Evolutionary conservation across 2,113 vertebrate genomes (phyloP).

Genomic region (Nannobrachium achirus): DNA sequence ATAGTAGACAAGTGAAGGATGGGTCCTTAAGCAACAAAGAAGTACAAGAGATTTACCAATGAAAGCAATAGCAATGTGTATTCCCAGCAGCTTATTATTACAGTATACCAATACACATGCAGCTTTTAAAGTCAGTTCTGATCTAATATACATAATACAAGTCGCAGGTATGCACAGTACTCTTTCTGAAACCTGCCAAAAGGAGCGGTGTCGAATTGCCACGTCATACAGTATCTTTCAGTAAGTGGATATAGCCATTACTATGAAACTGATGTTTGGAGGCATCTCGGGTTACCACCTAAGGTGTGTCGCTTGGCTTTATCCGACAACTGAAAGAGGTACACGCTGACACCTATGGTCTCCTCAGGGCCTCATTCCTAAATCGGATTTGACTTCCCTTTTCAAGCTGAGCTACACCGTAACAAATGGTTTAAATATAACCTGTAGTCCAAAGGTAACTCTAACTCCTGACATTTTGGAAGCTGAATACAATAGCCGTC

Average conservation of each 20-base stretch:
- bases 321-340: slow-evolving; percentile 24
- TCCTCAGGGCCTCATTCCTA: slow-evolving; percentile 22
- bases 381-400: slow-evolving; percentile 33
- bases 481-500: slow-evolving; percentile 11
- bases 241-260: slow-evolving; percentile 21
- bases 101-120: not conserved
- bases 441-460: slow-evolving; percentile 22
- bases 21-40: too few species aligned
- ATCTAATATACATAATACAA: too few species aligned
- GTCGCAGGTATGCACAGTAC: too few species aligned
- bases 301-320: slow-evolving; percentile 13
- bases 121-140: not conserved
- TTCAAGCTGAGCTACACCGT: slow-evolving; percentile 11
- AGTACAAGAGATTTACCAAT: too few species aligned
- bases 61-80: too few species aligned
- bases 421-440: slow-evolving; percentile 22
- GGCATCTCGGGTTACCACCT: slow-evolving; percentile 35
- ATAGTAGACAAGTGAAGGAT: too few species aligned
- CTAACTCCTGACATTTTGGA: slow-evolving; percentile 15
- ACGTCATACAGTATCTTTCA: not conserved
- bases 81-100: not conserved
- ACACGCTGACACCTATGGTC: slow-evolving; percentile 43
- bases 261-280: slow-evolving; percentile 32
- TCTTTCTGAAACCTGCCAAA: not conserved
- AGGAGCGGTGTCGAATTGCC: slow-evolving; percentile 6